Evolutionary conservation across 2,888 invertebrate genomes (phyloP), one percentile per base, ranked within the genome.

Genomic region (Apamea monoglypha): DNA sequence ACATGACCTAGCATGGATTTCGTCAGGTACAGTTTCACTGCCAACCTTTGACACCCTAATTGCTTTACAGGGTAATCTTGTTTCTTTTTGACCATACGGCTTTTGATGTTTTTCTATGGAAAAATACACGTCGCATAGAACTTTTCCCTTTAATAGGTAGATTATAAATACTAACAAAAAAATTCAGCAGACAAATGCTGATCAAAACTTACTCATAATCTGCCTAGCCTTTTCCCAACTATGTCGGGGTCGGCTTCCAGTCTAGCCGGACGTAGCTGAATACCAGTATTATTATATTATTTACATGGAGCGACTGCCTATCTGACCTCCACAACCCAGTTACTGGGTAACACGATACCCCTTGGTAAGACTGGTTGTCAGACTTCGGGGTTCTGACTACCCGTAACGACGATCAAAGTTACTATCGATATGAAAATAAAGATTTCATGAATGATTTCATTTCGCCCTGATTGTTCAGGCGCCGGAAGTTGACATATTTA

Each of bases 21-120:
- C 18, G 36, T 53, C 44, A 36, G 18, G 36, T n/a, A 68, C 61
- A 81, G 25, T 47, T 70, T 66, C 53, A 59, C 12, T 29, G 16
- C 25, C 21, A 50, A 67, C 47, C 36, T 75, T 75, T 82, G 56
- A 68, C 63, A 29, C 29, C 29, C 18, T 69, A 75, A 82, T 75
- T 82, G 56, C 44, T 82, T 74, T 63, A 68, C 61, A 56, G 32
- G 8, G 14, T 80, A 80, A 80, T 81, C 63, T 75, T 63, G 16
- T 61, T 44, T 68, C n/a, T 44, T 47, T 81, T 82, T 69, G 69
- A 76, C 64, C 69, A n/a, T 36, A 44, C 8, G n/a, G 44, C 68
- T 63, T 81, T 81, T 74, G 61, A 73, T 44, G 80, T 61, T 64
- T 50, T 40, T 59, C 36, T 47, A 29, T 32, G 56, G 18, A 80